Conservation (phyloP, 2,797 vertebrate species). For the Synaphobranchus kaupii region DNA sequence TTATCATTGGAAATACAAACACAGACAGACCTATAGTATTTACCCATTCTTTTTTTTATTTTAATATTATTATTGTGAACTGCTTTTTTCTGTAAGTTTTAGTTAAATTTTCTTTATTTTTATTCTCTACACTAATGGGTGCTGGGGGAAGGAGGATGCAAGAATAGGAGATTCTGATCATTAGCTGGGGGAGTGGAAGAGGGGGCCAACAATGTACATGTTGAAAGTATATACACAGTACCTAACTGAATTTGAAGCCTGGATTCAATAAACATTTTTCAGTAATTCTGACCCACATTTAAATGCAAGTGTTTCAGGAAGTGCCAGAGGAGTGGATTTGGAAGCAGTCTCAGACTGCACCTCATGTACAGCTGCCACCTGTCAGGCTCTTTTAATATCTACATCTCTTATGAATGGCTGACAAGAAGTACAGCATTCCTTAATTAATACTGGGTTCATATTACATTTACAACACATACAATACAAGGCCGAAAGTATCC, state of each 20-base stretch:
- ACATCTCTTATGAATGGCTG: not conserved
- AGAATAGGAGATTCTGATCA: not conserved
- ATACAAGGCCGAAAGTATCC: too few relatives aligned
- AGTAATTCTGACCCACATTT: not conserved
- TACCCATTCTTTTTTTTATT: not conserved
- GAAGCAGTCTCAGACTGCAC: not conserved
- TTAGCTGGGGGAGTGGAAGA: not conserved
- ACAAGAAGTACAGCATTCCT: not conserved
- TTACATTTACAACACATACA: too few relatives aligned
- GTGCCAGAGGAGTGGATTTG: not conserved
- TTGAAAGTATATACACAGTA: too few relatives aligned
- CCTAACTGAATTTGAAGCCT: too few relatives aligned
- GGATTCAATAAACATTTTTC: not conserved
- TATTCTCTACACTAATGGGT: not conserved
- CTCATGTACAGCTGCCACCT: not conserved
- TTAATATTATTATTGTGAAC: not conserved
- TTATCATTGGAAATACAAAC: not conserved
- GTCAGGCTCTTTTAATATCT: not conserved
- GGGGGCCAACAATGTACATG: too few relatives aligned
- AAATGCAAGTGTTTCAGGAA: not conserved
- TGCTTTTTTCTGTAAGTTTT: not conserved
- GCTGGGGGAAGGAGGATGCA: not conserved
- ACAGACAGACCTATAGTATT: not conserved
- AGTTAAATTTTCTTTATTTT: not conserved
- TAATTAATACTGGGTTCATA: not conserved